A percentile compares a stretch with the other conserved stretches of the same genome.
phyloP scores from a whole-genome alignment of 2,113 vertebrate species.

The Tichodroma muraria region DNA sequence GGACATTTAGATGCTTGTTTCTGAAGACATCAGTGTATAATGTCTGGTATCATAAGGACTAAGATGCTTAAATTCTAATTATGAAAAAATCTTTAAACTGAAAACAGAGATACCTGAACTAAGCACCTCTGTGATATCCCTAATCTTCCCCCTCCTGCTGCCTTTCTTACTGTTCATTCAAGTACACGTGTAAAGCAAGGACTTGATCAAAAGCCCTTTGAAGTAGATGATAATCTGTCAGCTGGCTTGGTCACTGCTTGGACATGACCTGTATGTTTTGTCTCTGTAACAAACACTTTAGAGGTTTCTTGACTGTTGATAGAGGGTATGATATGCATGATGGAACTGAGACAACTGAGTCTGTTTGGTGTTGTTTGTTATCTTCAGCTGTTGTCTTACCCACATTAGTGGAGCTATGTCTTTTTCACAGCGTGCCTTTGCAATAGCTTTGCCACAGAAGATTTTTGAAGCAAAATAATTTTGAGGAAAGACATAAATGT shows the following conservation, averaged over 20 bases:
- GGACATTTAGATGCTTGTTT: background rate
- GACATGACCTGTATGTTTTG: background rate
- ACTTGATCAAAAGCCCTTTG: background rate
- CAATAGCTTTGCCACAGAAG: background rate
- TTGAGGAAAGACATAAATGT: background rate
- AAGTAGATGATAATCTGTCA: background rate
- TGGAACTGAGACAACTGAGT: background rate
- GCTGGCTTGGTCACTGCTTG: background rate
- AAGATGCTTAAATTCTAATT: background rate
- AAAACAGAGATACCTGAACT: background rate
- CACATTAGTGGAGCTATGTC: background rate
- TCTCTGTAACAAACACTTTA: background rate
- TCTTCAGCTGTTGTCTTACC: background rate
- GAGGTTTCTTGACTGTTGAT: background rate
- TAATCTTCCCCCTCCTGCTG: background rate
- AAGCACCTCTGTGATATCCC: background rate
- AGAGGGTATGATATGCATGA: rapidly evolving
- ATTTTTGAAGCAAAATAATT: background rate
- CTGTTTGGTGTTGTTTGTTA: background rate
- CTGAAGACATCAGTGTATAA: background rate
- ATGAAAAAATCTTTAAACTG: background rate
- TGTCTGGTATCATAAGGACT: background rate
- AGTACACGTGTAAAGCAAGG: background rate
- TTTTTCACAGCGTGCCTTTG: background rate
- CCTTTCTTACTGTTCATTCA: background rate